A percentile compares a stretch with the other conserved stretches of the same genome.
phyloP scores from a whole-genome alignment of 2,113 vertebrate genomes.

The Otis tarda region DNA sequence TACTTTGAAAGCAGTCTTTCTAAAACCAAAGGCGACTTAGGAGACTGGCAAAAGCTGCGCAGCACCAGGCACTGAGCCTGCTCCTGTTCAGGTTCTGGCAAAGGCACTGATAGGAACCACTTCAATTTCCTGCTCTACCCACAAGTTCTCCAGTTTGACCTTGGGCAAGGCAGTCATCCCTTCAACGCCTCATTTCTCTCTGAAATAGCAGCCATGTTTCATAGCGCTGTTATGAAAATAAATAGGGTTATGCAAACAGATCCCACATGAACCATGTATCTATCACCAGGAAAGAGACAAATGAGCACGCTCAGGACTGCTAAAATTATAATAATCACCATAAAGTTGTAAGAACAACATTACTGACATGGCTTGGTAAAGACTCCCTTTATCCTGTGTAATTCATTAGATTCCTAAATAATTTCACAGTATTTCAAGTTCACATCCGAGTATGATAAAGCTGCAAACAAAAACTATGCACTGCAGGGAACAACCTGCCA shows the following conservation, averaged over 20 bases:
- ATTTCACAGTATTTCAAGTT: background rate
- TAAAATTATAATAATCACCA: background rate
- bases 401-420: background rate
- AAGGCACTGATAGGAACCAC: background rate
- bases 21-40: fast-evolving
- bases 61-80: background rate
- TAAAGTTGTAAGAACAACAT: background rate
- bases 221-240: background rate
- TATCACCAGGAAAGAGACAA: background rate
- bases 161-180: background rate
- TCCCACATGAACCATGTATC: background rate
- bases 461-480: background rate
- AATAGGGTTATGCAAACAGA: background rate
- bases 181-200: background rate
- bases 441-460: background rate
- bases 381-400: background rate
- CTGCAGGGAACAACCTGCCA: background rate
- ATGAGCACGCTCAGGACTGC: background rate
- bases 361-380: background rate
- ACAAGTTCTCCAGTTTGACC: background rate
- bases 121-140: background rate
- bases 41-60: background rate
- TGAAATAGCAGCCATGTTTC: background rate
- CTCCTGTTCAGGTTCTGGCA: background rate
- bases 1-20: background rate